Percentiles rank a stretch among this genome's conserved stretches.
phyloP scores from a whole-genome alignment of 2,113 vertebrate genomes.

The Miniopterus natalensis region DNA sequence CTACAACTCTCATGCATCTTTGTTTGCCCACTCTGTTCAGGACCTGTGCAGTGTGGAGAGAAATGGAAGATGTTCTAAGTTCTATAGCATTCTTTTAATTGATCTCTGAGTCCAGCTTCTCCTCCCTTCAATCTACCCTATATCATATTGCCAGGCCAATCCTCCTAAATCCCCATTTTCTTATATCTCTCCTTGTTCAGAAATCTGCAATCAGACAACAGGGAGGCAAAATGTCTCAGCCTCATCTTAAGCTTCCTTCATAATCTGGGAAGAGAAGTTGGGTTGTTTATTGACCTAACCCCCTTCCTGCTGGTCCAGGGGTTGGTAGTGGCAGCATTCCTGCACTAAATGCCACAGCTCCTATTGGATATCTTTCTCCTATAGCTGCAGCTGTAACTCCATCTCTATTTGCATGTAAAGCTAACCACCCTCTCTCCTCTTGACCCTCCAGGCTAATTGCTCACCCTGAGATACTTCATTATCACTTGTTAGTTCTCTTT shows the following conservation, averaged over 20 bases:
- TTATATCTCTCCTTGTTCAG: background rate
- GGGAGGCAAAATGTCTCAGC: background rate
- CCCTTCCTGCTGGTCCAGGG: background rate
- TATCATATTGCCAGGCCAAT: background rate
- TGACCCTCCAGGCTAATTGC: background rate
- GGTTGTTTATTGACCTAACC: background rate
- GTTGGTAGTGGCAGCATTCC: background rate
- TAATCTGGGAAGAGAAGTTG: background rate
- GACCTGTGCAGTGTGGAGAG: background rate
- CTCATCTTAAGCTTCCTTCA: background rate
- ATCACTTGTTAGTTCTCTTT: background rate
- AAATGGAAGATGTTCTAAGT: slow-evolving; percentile 12
- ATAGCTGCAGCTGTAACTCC: background rate
- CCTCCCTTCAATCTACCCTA: background rate
- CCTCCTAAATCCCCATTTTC: background rate
- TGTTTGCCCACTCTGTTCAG: background rate
- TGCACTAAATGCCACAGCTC: background rate
- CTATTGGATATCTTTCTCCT: background rate
- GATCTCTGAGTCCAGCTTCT: background rate
- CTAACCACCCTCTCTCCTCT: background rate
- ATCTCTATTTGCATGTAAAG: background rate
- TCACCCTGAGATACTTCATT: background rate
- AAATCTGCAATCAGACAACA: background rate
- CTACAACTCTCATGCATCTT: background rate
- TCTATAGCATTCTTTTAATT: background rate